Evolutionary conservation across 2,113 vertebrate genomes (phyloP), one percentile per base, ranked within the genome.

Genomic region (Atrichornis clamosus): DNA sequence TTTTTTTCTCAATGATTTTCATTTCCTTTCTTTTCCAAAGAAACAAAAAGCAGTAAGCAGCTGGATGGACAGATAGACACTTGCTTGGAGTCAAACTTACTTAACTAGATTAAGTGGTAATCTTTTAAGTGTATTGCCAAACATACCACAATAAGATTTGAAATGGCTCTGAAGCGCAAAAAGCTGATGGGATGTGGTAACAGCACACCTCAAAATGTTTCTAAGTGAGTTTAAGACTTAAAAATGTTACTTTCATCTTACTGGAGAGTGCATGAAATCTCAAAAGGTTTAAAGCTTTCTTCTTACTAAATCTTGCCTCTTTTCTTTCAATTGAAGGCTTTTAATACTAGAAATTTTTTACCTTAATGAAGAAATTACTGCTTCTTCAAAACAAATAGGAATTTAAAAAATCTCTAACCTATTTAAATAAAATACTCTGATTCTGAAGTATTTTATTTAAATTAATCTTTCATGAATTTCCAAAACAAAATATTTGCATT

Each of bases 61-160:
- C 92, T 97, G 83, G 89, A 94, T 95, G 52, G 96, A 97, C 92
- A 97, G 91, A 96, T 44, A 97, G 96, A 96, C 95, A 96, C 95
- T 96, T 97, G 94, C 97, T 97, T 95, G 87, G 97, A 98, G 96
- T 96, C 79, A 97, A 95, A 97, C 50, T 97, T 97, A 97, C 96
- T 97, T 96, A 97, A 94, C 89, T 90, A 97, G 98, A 97, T 98
- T 98, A 98, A 96, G 89, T 55, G 74, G 63, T 98, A 97, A 98
- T 98, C 98, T 97, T 97, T 97, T 97, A 98, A 98, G 97, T 98
- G 96, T 97, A 96, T 97, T 97, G 84, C 97, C 95, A 97, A 97
- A 97, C 96, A 97, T 95, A 95, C 90, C 93, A 69, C 86, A 97
- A 46, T 96, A 93, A 94, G 84, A 92, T 82, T 82, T 98, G 93